Percentiles rank a stretch among this genome's conserved stretches.
Evolutionary conservation across 2,888 invertebrate species (phyloP).

Genomic region (Tinea trinotella): DNA sequence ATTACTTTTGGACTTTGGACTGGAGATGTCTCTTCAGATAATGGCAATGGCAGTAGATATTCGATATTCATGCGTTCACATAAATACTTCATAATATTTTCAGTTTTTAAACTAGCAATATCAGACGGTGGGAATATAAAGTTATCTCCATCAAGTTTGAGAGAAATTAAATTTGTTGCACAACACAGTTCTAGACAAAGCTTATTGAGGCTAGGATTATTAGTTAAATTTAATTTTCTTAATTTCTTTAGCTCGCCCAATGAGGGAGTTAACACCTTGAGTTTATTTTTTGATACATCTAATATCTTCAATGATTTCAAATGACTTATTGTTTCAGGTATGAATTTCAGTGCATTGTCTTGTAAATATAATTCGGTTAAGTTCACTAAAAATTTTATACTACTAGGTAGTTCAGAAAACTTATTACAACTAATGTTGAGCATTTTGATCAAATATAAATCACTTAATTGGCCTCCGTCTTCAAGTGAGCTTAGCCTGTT

Average conservation of each 20-base stretch:
- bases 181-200: constrained; percentile 78
- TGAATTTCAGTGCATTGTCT: constrained; percentile 77
- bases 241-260: constrained; percentile 76
- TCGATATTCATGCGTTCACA: constrained; percentile 58
- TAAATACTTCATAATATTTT: constrained; percentile 77
- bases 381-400: constrained; percentile 76
- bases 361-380: constrained; percentile 82
- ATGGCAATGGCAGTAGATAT: constrained; percentile 53
- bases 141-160: constrained; percentile 75
- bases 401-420: constrained; percentile 75
- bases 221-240: constrained; percentile 72
- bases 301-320: constrained; percentile 76
- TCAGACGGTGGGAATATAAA: constrained; percentile 78
- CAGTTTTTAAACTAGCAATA: constrained; percentile 72
- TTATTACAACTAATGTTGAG: constrained; percentile 79
- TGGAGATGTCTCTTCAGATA: constrained; percentile 37
- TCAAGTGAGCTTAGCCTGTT: constrained; percentile 79
- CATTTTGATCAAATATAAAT: constrained; percentile 76
- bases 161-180: constrained; percentile 71
- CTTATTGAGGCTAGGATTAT: constrained; percentile 71
- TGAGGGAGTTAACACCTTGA: constrained; percentile 75
- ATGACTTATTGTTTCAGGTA: constrained; percentile 79
- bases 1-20: constrained; percentile 41
- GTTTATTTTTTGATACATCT: constrained; percentile 79
- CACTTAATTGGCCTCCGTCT: constrained; percentile 80